Evolutionary conservation across 2,113 vertebrate species (phyloP).

Genomic region (Fulmarus glacialis): DNA sequence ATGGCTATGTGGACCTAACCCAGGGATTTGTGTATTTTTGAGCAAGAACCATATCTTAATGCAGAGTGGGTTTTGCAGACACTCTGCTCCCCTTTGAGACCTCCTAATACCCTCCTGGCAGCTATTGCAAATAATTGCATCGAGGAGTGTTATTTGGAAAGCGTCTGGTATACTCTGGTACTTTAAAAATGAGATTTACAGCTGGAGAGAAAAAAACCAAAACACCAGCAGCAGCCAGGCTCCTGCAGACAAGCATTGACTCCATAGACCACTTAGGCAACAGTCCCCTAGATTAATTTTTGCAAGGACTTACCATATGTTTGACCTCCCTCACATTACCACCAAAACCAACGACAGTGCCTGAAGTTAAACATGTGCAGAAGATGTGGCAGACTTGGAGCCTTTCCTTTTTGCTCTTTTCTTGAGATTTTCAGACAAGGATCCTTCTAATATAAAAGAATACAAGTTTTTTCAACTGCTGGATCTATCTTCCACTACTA

Average conservation of each 20-base stretch:
- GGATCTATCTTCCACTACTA: neutral
- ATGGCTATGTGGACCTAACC: neutral
- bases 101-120: neutral
- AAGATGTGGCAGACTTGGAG: neutral
- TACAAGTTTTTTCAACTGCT: neutral
- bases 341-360: neutral
- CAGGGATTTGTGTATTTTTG: neutral
- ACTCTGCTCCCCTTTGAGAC: neutral
- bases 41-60: neutral
- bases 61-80: conserved; percentile 9
- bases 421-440: neutral
- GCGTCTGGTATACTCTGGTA: neutral
- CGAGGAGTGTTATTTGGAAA: neutral
- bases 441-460: neutral
- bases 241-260: conserved; percentile 11
- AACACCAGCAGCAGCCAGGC: conserved; percentile 2
- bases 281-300: neutral
- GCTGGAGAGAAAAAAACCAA: neutral
- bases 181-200: conserved; percentile 54
- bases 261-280: conserved; percentile 14
- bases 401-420: neutral
- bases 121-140: conserved; percentile 9
- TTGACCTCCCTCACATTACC: neutral
- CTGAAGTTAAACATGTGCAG: neutral
- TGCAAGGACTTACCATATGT: neutral